Evolutionary conservation across 2,113 vertebrate species (phyloP).

Genomic region (Phainopepla nitens): DNA sequence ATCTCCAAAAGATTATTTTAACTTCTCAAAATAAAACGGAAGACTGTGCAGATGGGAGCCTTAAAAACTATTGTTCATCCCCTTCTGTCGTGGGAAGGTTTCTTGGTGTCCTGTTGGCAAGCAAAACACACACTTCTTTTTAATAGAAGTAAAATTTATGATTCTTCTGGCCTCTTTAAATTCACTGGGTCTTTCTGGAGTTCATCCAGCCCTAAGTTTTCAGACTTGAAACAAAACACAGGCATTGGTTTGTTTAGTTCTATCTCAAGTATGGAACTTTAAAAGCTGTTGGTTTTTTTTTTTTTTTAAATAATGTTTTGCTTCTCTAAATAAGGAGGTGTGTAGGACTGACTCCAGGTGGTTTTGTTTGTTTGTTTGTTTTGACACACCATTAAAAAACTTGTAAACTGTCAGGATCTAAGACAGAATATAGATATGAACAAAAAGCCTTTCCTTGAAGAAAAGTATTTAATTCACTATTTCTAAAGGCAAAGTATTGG

Average conservation of each 20-base stretch:
- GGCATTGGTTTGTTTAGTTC: neutral
- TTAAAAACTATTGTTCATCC: neutral
- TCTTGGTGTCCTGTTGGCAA: neutral
- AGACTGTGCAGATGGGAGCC: neutral
- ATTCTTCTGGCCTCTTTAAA: neutral
- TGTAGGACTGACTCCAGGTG: neutral
- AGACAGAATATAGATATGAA: neutral
- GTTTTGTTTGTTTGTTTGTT: neutral
- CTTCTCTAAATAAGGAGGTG: neutral
- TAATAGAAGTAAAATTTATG: neutral
- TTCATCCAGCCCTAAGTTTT: neutral
- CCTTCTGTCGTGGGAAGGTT: neutral
- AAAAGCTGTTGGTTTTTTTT: neutral
- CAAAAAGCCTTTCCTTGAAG: neutral
- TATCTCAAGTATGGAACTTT: neutral
- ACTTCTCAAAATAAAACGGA: neutral
- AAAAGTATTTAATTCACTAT: neutral
- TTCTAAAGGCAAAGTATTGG: neutral
- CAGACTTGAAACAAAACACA: neutral
- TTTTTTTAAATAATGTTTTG: neutral
- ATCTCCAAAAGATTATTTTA: neutral
- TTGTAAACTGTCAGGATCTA: neutral
- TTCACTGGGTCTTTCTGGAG: neutral
- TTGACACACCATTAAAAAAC: neutral
- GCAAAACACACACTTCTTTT: neutral